These are phyloP conservation scores for Xiphophorus birchmanni DNA, from an alignment of 2,797 vertebrate species.

Conservation along the genomic window DNA sequence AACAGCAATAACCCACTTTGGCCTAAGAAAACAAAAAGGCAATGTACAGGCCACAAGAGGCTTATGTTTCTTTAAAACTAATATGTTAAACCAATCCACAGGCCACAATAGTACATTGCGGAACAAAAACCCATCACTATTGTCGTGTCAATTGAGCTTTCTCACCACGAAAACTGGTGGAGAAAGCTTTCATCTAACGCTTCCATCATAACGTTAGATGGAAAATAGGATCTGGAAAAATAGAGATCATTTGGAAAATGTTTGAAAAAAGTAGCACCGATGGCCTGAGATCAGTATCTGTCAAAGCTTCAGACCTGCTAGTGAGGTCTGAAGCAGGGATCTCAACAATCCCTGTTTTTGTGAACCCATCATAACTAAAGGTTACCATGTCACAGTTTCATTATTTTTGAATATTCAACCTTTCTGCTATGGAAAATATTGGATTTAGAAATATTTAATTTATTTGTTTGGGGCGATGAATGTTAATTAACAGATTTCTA, in stretches of 20 bases:
- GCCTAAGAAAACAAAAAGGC: constrained; percentile 11
- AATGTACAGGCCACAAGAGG: constrained; percentile 6
- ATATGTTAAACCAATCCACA: constrained; percentile 6
- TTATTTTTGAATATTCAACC: background rate
- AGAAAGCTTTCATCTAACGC: too few species aligned
- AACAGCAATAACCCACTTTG: constrained; percentile 27
- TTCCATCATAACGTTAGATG: background rate
- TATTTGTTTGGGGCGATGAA: too few species aligned
- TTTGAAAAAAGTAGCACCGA: background rate
- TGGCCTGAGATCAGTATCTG: background rate
- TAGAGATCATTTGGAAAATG: background rate
- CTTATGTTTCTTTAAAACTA: constrained; percentile 11
- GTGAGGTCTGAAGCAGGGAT: background rate
- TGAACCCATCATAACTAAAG: background rate
- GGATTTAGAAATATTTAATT: background rate
- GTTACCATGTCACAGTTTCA: background rate
- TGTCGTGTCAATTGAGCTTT: background rate
- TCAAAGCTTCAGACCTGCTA: background rate
- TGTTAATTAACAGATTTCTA: too few species aligned
- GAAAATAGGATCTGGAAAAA: background rate
- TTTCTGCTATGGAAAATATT: background rate
- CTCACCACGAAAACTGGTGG: background rate
- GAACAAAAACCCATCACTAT: background rate
- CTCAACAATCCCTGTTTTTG: background rate
- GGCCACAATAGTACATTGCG: background rate